Conservation (phyloP, 2,797 vertebrate species). For the Picus viridis region DNA sequence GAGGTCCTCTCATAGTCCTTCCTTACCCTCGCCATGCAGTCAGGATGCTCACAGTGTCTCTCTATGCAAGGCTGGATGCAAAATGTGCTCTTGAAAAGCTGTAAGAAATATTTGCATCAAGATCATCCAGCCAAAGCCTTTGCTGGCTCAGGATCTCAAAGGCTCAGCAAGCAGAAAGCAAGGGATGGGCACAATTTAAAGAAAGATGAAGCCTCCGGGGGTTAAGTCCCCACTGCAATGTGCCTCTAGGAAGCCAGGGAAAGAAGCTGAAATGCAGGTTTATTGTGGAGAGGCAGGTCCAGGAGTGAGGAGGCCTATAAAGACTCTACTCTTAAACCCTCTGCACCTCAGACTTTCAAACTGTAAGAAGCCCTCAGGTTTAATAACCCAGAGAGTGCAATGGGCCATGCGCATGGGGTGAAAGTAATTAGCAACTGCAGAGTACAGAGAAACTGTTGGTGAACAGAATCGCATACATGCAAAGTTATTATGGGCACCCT, state of each 20-base stretch:
- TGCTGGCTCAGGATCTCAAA: background rate
- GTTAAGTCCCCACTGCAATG: background rate
- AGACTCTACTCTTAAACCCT: background rate
- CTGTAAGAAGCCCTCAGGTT: background rate
- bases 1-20: background rate
- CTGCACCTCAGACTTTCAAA: background rate
- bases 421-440: background rate
- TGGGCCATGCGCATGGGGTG: accelerated
- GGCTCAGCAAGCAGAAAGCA: background rate
- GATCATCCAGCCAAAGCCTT: background rate
- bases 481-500: slow-evolving; percentile 43
- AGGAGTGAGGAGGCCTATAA: background rate
- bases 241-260: background rate
- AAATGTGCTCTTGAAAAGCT: background rate
- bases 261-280: background rate
- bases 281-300: background rate
- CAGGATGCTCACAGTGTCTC: accelerated
- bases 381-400: background rate
- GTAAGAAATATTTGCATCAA: background rate
- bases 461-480: background rate
- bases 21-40: background rate
- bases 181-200: background rate
- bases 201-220: background rate
- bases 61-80: background rate
- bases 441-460: background rate